Base-by-base conservation (phyloP, 2,797 vertebrate genomes). In the Pseudomugil gertrudae region DNA sequence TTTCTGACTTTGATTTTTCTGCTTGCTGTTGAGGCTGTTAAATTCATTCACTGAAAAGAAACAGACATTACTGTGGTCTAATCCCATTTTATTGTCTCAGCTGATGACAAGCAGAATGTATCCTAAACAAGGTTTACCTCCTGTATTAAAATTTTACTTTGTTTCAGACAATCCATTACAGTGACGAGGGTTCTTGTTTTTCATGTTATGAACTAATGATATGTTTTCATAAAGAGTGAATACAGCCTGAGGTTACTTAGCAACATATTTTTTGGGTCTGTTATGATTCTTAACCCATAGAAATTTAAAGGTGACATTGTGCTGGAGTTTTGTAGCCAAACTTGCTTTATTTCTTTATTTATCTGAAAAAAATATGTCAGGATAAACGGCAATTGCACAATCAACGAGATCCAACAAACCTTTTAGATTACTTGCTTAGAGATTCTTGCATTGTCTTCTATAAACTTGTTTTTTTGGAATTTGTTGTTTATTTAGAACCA, bases 1-100 rank as follows among this genome's bases (percentile, higher is more conserved):
- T 69, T 65, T 68, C 33, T 67, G n/a, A 58, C 52, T 30, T 59
- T 13, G 66, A 64, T 57, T 57, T 63, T 54, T 71, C 6, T 54
- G 33, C 36, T 32, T 43, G 27, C 35, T 59, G 70, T 74, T 67
- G 55, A 66, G 26, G 23, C 26, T 24, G 30, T 52, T 67, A 56
- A 51, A 54, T 58, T 69, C n/a, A 21, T 33, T 69, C 56, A 33
- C 57, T 52, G 45, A 71, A 33, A 51, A 56, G 60, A 55, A 59
- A 51, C 47, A 58, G 58, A 27, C 29, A 5, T 21, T 19, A n/a
- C 40, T 43, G 17, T 35, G 33, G 33, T 35, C 33, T 35, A 35
- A 35, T 35, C 33, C 33, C 33, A 35, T 35, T 35, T 35, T 14
- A 15, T 15, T 38, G 36, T 38, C 36, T 38, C 13, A 38, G 36